A percentile compares a stretch with the other conserved stretches of the same genome.
phyloP scores from a whole-genome alignment of 2,113 vertebrate species.

The Furnarius figulus region DNA sequence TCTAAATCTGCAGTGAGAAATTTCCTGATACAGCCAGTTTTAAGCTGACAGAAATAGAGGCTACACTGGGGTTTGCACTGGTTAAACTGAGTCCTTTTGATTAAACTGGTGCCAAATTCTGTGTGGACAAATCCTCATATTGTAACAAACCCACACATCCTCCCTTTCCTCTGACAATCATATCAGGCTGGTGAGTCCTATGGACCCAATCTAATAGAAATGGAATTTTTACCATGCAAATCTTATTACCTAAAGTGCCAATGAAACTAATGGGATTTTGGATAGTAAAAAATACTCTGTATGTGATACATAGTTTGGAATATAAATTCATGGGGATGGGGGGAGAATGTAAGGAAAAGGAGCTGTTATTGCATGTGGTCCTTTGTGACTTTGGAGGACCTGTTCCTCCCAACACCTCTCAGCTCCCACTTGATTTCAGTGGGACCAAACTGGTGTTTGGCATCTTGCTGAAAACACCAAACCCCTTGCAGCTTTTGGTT shows the following conservation, averaged over 20 bases:
- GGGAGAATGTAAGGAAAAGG: neutral
- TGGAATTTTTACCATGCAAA: constrained; percentile 76
- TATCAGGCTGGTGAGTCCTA: constrained; percentile 70
- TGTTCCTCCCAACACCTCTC: neutral
- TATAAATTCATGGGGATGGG: constrained; percentile 20
- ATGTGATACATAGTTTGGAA: constrained; percentile 61
- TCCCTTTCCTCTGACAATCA: constrained; percentile 67
- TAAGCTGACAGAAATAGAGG: constrained; percentile 49
- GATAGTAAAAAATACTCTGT: constrained; percentile 59
- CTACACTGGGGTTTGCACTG: constrained; percentile 52
- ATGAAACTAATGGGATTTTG: constrained; percentile 60
- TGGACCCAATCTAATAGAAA: constrained; percentile 73
- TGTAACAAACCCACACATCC: constrained; percentile 64
- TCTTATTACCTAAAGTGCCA: constrained; percentile 73
- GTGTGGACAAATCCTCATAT: constrained; percentile 68
- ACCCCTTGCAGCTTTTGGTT: neutral
- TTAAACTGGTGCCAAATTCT: constrained; percentile 68
- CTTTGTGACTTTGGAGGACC: constrained; percentile 20
- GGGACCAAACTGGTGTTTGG: neutral
- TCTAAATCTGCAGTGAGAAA: neutral
- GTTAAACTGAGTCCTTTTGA: constrained; percentile 58
- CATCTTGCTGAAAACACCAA: neutral
- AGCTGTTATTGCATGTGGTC: constrained; percentile 7
- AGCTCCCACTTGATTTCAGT: neutral
- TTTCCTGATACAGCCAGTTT: constrained; percentile 29